Evolutionary conservation across 2,113 vertebrate species (phyloP), one percentile per base, ranked within the genome.

Genomic region (Meles meles): DNA sequence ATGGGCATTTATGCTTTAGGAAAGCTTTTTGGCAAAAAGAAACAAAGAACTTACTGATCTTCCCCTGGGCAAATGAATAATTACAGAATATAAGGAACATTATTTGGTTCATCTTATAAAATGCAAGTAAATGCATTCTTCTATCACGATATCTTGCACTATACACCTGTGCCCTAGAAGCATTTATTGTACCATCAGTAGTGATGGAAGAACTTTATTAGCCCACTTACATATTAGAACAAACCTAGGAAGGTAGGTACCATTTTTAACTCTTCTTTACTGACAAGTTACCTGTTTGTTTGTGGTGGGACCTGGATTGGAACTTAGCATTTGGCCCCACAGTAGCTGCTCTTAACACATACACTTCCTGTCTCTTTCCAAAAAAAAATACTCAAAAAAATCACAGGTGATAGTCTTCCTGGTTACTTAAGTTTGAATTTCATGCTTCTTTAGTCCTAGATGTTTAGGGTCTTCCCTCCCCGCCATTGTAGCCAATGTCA

Each of bases 81-180:
- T 59, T 47, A 61, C 14, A 92, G 20, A 91, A 69, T 42, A 11
- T 59, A 42, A 83, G 27, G 14, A 21, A 81, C 93, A 87, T 90
- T 69, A 81, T 59, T 71, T 92, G 12, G 14, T 88, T 7, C 10
- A 44, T 84, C 82, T 93, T 95, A 90, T 91, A 87, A 97, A 93
- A 29, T 83, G 47, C 7, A 94, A 96, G 95, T 91, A 88, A 83
- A 42, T 72, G 3, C 65, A 61, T 83, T 49, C 42, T 9, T 92
- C 20, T 96, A 71, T 87, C 37, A 37, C 83, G 79, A 27, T 21
- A 76, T 11, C 7, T 59, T 61, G 34, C 15, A 11, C n/a, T 87
- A 4, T 72, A 59, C 18, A 82, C 6, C 9, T 67, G 5, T 80
- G 69, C 65, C 61, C 27, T 80, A 39, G 49, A 77, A 87, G 6